phyloP scores from a whole-genome alignment of 2,113 vertebrate genomes.

The Pao palembangensis region DNA sequence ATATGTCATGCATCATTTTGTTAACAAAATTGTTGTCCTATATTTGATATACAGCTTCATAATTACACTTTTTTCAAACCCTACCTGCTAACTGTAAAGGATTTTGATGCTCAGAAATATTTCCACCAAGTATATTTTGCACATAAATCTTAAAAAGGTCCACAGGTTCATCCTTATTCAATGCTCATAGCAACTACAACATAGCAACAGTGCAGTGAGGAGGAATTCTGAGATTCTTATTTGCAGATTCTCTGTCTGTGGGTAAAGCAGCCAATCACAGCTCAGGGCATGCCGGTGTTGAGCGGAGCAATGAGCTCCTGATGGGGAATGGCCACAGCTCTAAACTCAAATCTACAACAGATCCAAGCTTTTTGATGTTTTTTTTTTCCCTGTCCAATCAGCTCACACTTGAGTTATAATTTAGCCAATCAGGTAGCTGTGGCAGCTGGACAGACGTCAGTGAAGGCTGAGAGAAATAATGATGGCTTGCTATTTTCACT shows the following conservation, averaged over 20 bases:
- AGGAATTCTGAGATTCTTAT: constrained; percentile 67
- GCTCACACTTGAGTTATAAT: constrained; percentile 20
- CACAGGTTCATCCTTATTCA: constrained; percentile 34
- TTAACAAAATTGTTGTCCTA: background rate
- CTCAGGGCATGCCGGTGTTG: constrained; percentile 52
- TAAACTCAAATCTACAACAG: constrained; percentile 55
- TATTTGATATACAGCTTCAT: background rate
- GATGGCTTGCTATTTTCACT: constrained; percentile 24
- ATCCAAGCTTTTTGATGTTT: constrained; percentile 49
- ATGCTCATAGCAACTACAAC: constrained; percentile 66
- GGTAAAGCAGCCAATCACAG: constrained; percentile 69
- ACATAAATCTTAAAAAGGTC: constrained; percentile 20
- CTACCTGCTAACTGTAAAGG: background rate
- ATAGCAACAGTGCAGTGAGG: constrained; percentile 71
- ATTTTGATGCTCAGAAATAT: too few relatives aligned
- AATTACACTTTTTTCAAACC: background rate
- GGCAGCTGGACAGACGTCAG: constrained; percentile 8
- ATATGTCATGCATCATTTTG: constrained; percentile 11
- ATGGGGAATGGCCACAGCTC: constrained; percentile 33
- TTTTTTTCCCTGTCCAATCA: constrained; percentile 50
- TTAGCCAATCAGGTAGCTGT: constrained; percentile 42
- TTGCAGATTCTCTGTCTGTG: constrained; percentile 63
- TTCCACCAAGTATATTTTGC: background rate
- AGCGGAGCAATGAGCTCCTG: constrained; percentile 40
- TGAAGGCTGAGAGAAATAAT: constrained; percentile 7